Evolutionary conservation across 2,797 vertebrate genomes (phyloP).

Genomic region (Poecilia gillii): DNA sequence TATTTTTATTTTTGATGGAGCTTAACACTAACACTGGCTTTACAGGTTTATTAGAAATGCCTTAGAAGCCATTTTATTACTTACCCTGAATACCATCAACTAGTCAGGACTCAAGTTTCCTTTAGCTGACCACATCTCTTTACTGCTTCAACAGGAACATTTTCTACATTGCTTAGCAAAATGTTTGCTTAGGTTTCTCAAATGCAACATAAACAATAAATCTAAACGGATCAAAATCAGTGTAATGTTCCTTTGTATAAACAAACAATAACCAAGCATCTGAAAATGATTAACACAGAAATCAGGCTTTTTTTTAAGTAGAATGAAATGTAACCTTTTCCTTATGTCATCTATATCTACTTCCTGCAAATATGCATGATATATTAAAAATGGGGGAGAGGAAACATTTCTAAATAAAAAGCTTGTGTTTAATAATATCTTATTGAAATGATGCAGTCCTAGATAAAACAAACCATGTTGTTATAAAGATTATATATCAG

Average conservation of each 20-base stretch:
- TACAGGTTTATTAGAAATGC: slow-evolving; percentile 4
- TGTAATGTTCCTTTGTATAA: slow-evolving; percentile 5
- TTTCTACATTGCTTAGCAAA: not conserved
- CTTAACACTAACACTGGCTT: slow-evolving; percentile 10
- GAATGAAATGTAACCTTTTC: not conserved
- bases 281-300: not conserved
- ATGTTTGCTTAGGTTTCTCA: not conserved
- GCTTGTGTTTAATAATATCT: not conserved
- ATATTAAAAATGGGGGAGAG: not conserved
- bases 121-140: slow-evolving; percentile 6
- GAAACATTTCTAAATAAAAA: not conserved
- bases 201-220: slow-evolving; percentile 30
- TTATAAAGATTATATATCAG: not conserved
- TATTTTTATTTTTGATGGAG: slow-evolving; percentile 1
- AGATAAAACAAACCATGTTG: not conserved
- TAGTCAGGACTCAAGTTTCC: slow-evolving; percentile 12
- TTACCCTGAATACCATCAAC: slow-evolving; percentile 26
- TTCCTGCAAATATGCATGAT: not conserved
- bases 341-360: not conserved
- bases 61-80: slow-evolving; percentile 14
- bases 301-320: not conserved
- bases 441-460: not conserved
- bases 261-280: not conserved
- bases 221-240: slow-evolving; percentile 10
- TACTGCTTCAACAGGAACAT: not conserved